Conservation (phyloP, 2,113 vertebrate genomes). For the Chamaea fasciata region DNA sequence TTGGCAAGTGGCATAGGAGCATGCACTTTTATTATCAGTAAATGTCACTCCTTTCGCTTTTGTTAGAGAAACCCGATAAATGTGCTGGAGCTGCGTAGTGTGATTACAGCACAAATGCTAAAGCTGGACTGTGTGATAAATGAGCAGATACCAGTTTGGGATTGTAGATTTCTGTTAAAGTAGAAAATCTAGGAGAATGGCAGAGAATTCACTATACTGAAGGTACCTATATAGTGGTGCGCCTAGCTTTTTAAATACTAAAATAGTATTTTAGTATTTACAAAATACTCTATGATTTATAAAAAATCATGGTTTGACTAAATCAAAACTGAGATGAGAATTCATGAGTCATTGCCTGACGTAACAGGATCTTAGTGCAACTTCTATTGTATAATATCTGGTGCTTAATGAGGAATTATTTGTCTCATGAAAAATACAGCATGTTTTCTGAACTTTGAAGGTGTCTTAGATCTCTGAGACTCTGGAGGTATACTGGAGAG, state of each 20-base stretch:
- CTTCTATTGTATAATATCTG: not conserved
- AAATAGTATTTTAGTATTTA: not conserved
- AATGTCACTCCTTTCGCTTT: not conserved
- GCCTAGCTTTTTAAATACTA: not conserved
- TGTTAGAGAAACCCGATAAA: slow-evolving; percentile 23
- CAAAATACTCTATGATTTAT: not conserved
- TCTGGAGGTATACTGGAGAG: not conserved
- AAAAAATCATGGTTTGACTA: not conserved
- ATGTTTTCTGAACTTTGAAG: not conserved
- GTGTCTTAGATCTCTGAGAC: not conserved
- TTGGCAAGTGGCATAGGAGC: not conserved
- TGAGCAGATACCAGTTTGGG: not conserved
- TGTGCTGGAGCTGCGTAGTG: not conserved
- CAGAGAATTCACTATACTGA: not conserved
- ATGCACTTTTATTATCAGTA: slow-evolving; percentile 19
- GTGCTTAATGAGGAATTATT: not conserved
- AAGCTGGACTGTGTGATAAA: not conserved
- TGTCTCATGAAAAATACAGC: not conserved
- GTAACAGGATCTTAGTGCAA: not conserved
- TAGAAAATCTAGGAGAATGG: not conserved
- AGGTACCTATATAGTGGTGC: not conserved
- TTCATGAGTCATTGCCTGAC: not conserved
- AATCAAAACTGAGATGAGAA: not conserved
- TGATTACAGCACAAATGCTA: slow-evolving; percentile 20
- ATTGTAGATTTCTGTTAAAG: not conserved